Evolutionary conservation across 2,888 invertebrate species (phyloP).

Genomic region (Empis livida): DNA sequence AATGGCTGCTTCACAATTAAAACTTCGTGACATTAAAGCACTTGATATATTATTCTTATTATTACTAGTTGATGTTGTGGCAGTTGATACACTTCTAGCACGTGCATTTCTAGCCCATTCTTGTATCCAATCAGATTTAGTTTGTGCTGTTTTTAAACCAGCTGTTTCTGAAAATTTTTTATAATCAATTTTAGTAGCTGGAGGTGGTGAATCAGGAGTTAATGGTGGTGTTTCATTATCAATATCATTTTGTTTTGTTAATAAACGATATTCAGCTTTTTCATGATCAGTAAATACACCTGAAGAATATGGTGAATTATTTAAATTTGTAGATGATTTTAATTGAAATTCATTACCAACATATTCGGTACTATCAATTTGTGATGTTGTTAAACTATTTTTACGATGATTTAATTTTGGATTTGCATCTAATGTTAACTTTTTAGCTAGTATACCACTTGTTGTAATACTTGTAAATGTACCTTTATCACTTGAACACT

Average conservation of each 20-base stretch:
- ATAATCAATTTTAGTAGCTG: constrained; percentile 14
- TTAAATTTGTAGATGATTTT: constrained; percentile 15
- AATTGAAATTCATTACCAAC: constrained; percentile 34
- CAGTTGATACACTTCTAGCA: constrained; percentile 29
- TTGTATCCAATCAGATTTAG: constrained; percentile 44
- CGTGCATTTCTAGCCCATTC: constrained; percentile 51
- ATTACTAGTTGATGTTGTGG: constrained; percentile 11
- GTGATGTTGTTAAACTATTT: constrained; percentile 55
- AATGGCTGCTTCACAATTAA: constrained; percentile 23
- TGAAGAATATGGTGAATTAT: background rate
- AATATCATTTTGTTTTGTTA: constrained; percentile 18
- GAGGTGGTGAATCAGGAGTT: background rate
- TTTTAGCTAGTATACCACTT: constrained; percentile 52
- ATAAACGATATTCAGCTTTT: constrained; percentile 33
- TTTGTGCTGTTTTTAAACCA: constrained; percentile 29
- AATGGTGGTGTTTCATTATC: constrained; percentile 11
- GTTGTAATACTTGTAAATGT: constrained; percentile 60
- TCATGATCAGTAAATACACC: constrained; percentile 28
- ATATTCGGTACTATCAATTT: constrained; percentile 52
- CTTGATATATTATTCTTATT: constrained; percentile 12
- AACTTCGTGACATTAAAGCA: constrained; percentile 33
- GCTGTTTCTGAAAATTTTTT: constrained; percentile 21
- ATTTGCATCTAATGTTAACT: constrained; percentile 33
- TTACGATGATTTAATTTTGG: constrained; percentile 38
- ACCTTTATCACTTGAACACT: constrained; percentile 35